phyloP scores from a whole-genome alignment of 2,113 vertebrate species.

The Orthonyx spaldingii region DNA sequence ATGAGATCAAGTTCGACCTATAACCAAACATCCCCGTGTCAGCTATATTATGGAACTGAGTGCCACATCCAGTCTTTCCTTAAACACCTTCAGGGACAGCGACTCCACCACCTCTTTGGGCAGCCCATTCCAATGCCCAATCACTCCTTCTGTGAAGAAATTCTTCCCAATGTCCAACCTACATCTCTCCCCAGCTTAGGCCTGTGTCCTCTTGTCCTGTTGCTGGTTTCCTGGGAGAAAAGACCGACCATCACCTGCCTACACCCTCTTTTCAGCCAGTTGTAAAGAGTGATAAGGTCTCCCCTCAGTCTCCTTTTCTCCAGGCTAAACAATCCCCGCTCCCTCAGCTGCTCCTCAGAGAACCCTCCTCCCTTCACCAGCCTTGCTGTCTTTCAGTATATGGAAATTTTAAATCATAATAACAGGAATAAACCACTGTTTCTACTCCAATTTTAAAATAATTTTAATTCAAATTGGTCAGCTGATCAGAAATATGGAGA shows the following conservation, averaged over 20 bases:
- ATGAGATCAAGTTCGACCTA: neutral
- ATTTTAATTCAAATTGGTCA: neutral
- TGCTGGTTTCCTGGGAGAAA: neutral
- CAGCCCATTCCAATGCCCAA: neutral
- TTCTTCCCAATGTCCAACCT: neutral
- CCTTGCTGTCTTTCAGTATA: neutral
- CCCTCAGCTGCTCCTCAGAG: fast-evolving
- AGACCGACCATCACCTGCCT: fast-evolving
- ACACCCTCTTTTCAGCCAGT: neutral
- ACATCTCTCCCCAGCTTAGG: neutral
- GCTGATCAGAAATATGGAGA: neutral
- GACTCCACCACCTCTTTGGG: too few species aligned
- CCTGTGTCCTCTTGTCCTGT: neutral
- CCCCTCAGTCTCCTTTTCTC: neutral
- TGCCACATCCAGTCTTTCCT: neutral
- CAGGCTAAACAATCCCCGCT: neutral
- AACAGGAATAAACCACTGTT: neutral
- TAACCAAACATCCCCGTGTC: fast-evolving
- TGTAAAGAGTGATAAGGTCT: neutral
- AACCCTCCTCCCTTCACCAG: too few species aligned
- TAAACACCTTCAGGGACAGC: neutral
- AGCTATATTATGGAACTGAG: neutral
- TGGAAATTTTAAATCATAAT: neutral
- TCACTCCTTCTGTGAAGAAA: neutral
- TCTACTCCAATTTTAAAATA: neutral